Evolutionary conservation across 2,888 invertebrate genomes (phyloP).

Genomic region (Zaprionus obscuricornis): DNA sequence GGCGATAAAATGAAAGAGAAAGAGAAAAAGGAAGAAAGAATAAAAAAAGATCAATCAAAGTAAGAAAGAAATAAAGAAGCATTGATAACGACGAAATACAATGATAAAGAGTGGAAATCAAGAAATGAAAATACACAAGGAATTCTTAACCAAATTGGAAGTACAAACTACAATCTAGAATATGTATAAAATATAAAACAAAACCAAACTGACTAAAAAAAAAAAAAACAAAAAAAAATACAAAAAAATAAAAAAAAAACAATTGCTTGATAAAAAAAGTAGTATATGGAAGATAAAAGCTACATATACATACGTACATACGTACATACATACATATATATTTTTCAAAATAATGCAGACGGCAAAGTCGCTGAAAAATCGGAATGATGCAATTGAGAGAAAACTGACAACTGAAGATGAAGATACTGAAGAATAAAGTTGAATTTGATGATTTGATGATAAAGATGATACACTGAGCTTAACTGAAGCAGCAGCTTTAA

Average conservation of each 20-base stretch:
- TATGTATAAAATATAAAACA: conserved; percentile 66
- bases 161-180: conserved; percentile 79
- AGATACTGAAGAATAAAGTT: not conserved
- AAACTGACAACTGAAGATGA: conserved; percentile 13
- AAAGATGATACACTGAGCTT: conserved; percentile 56
- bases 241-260: conserved; percentile 12
- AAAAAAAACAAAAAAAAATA: conserved; percentile 16
- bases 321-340: conserved; percentile 27
- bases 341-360: conserved; percentile 44
- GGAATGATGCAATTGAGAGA: conserved; percentile 4
- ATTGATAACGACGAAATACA: conserved; percentile 9
- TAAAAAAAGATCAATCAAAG: not conserved
- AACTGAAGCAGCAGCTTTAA: conserved; percentile 56
- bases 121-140: conserved; percentile 74
- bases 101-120: conserved; percentile 35
- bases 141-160: conserved; percentile 80
- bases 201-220: conserved; percentile 6
- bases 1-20: conserved; percentile 5
- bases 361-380: conserved; percentile 26
- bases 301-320: conserved; percentile 8
- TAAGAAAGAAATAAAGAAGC: conserved; percentile 1
- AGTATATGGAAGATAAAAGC: too few species aligned
- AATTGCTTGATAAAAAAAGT: conserved; percentile 18
- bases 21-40: conserved; percentile 9
- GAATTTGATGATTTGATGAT: not conserved